Evolutionary conservation across 2,113 vertebrate genomes (phyloP).

Genomic region (Stigmatopora nigra): DNA sequence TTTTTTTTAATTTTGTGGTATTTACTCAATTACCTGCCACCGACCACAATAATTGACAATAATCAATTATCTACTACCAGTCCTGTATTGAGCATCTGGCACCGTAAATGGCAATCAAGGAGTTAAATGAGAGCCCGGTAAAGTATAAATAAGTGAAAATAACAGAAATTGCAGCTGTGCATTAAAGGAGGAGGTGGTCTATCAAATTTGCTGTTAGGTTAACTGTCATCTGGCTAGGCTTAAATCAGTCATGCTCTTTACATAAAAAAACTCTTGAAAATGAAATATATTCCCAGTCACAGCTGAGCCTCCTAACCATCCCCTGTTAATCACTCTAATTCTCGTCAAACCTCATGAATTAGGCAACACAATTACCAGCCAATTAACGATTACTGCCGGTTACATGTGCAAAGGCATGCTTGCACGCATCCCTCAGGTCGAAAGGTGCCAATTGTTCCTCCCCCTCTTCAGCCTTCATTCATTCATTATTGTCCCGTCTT

Average conservation of each 20-base stretch:
- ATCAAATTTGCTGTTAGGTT: background rate
- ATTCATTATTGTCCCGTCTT: constrained; percentile 31
- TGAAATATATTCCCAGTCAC: constrained; percentile 23
- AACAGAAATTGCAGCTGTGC: background rate
- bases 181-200: background rate
- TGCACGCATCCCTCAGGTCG: constrained; percentile 27
- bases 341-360: constrained; percentile 34
- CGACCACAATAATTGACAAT: too few species aligned
- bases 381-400: constrained; percentile 18
- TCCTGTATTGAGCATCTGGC: too few species aligned
- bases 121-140: too few species aligned
- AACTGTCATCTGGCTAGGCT: background rate
- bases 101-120: too few species aligned
- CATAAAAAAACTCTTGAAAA: constrained; percentile 4
- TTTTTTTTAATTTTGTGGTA: too few species aligned
- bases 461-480: constrained; percentile 18
- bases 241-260: constrained; percentile 10
- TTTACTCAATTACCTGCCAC: too few species aligned
- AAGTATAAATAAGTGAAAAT: background rate
- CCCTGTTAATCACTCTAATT: constrained; percentile 33
- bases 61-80: too few species aligned
- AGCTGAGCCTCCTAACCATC: constrained; percentile 19
- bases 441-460: constrained; percentile 29
- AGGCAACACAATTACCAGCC: constrained; percentile 34
- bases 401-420: constrained; percentile 27